Evolutionary conservation across 1,140 invertebrate genomes (phyloP), one percentile per base, ranked within the genome.

Genomic region (Macrotrachela quadricornifera): DNA sequence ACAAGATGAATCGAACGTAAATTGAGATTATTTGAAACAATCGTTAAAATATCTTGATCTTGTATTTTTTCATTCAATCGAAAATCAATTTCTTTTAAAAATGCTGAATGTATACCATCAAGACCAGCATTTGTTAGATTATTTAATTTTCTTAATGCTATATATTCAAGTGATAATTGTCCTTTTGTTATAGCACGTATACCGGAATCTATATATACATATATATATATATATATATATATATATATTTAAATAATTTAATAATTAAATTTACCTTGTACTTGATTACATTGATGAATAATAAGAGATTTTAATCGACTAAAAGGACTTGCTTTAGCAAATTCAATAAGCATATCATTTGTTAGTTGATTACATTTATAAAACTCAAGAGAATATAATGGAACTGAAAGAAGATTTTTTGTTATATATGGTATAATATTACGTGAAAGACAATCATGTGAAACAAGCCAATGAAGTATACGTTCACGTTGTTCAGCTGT

Each of bases 311-410:
- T 30, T 30, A 30, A 30, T 30, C 21, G 21, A 30, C 21, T 30
- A 30, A 30, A 30, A 30, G 2, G 21, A 30, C 21, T 30, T 2
- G 21, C 21, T 30, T 8, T 30, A 30, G 9, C 6, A 43, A 40
- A 9, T 50, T 50, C 17, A 30, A 30, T 49, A n/a, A 65, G 48
- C 36, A 60, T 49, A 9, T 47, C 40, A 54, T 65, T 60, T 17
- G 56, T 62, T 13, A 63, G 51, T 42, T 63, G 62, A 43, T 54
- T 18, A 58, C 63, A 63, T 42, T 59, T 57, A 49, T 61, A 58
- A 14, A 65, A 56, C 16, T 57, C 58, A 11, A 65, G 55, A 30
- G 57, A 57, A 12, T 58, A 49, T 17, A 65, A 49, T 14, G 43
- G 46, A 1, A 52, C 8, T 11, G 52, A 53, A 47, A 63, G 59